Evolutionary conservation across 2,113 vertebrate species (phyloP), one percentile per base, ranked within the genome.

Genomic region (Nyctereutes procyonoides): DNA sequence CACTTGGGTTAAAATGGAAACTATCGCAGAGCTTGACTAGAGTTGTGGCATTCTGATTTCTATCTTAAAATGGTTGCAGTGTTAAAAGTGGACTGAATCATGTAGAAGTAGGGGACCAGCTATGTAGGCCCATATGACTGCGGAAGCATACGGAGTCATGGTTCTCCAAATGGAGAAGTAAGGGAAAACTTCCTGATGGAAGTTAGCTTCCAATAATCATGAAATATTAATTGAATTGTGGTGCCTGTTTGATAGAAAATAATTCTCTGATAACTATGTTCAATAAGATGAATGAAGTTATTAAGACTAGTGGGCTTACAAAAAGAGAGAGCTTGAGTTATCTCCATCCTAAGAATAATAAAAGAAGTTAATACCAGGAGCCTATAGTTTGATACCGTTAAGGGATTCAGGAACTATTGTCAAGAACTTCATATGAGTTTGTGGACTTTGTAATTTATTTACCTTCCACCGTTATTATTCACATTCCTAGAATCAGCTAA

Each of bases 121-220:
- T 24, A 35, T 53, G 0, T 1, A 62, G 15, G 9, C 7, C 56
- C 1, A 1, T 12, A 8, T 5, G 79, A 14, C 43, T 79, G 1
- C 8, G 13, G 5, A 28, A 20, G 1, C 28, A 26, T 12, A 26
- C 0, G 17, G 53, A 1, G 15, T 13, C 81, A 35, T 82, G 32
- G 2, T 14, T 56, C 5, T 85, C 2, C 32, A 32, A 16, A 26
- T 43, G 38, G 5, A 2, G 5, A 43, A n/a, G 16, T 20, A 26
- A 62, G 10, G 20, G 6, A 60, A 30, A 35, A 1, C 24, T 17
- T 76, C 63, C 19, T 56, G 1, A 17, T 5, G 12, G n/a, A 89
- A 17, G 13, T 48, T 20, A 55, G 2, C 8, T 22, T 55, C 28
- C 58, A 65, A 6, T 81, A 55, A 22, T n/a, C 55, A 43, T n/a